Conservation (phyloP, 2,113 vertebrate genomes). For the Ictalurus punctatus region DNA sequence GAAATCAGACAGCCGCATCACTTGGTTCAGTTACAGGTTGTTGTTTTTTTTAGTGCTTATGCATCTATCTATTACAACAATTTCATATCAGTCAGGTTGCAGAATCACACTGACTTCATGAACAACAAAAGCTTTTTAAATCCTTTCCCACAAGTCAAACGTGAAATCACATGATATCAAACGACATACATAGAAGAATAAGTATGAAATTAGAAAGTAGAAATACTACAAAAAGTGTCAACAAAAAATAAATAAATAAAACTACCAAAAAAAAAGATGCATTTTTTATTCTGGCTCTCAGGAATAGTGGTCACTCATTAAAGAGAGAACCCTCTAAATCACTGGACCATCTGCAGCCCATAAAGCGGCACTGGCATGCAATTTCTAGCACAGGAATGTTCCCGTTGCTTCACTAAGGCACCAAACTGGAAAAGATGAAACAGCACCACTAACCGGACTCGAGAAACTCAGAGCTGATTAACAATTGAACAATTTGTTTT, state of each 20-base stretch:
- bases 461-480: background rate
- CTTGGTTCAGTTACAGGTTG: background rate
- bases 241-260: background rate
- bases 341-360: background rate
- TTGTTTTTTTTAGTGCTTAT: background rate
- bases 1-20: background rate
- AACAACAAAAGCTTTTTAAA: background rate
- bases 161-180: background rate
- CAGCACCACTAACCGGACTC: background rate
- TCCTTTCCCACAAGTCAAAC: background rate
- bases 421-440: background rate
- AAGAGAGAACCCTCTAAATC: slow-evolving; percentile 1
- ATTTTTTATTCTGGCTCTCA: background rate
- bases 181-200: background rate
- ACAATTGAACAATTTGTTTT: background rate
- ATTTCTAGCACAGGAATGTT: background rate
- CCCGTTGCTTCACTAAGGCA: background rate
- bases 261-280: background rate
- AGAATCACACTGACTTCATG: background rate
- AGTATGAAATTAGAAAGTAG: background rate
- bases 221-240: background rate
- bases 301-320: slow-evolving; percentile 1
- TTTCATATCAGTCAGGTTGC: background rate
- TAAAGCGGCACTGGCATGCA: background rate
- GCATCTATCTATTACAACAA: background rate